These are phyloP conservation scores for Syrmaticus mikado DNA, from an alignment of 2,113 vertebrate species.

Conservation along the genomic window DNA sequence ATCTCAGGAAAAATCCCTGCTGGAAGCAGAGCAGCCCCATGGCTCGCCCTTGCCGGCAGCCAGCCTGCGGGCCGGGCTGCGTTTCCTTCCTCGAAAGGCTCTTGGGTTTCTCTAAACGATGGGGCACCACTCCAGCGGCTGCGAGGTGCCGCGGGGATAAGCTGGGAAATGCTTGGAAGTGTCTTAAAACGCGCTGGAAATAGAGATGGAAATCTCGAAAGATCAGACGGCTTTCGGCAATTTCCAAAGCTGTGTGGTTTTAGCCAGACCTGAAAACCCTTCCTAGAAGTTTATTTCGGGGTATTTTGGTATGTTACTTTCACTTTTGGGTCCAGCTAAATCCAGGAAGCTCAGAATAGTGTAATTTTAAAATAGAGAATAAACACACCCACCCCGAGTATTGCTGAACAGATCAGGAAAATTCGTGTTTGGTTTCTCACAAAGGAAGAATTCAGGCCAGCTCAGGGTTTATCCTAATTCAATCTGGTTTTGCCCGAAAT, in stretches of 20 bases:
- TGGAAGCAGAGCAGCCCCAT: background rate
- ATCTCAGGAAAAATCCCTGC: background rate
- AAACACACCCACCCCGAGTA: background rate
- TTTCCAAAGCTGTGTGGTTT: slow-evolving; percentile 43
- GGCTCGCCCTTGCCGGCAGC: background rate
- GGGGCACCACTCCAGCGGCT: slow-evolving; percentile 1
- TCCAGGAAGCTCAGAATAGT: slow-evolving; percentile 36
- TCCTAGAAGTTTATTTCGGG: slow-evolving; percentile 46
- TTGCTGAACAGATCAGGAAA: background rate
- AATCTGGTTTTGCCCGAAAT: slow-evolving; percentile 7
- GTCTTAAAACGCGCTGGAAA: background rate
- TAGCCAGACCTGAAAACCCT: slow-evolving; percentile 40
- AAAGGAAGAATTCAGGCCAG: slow-evolving; percentile 12
- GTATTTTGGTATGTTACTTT: slow-evolving; percentile 56
- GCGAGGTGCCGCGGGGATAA: slow-evolving; percentile 15
- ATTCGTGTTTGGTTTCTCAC: slow-evolving; percentile 22
- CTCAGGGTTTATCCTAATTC: background rate
- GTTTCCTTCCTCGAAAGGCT: slow-evolving; percentile 4
- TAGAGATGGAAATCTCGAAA: slow-evolving; percentile 57
- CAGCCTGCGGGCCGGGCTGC: background rate
- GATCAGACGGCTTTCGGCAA: slow-evolving; percentile 21
- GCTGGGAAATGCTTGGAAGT: slow-evolving; percentile 12
- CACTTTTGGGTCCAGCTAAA: slow-evolving; percentile 40
- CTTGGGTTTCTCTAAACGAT: background rate
- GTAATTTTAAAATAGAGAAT: slow-evolving; percentile 35